Conservation (phyloP, 2,888 invertebrate species). For the Scrobipalpa costella region DNA sequence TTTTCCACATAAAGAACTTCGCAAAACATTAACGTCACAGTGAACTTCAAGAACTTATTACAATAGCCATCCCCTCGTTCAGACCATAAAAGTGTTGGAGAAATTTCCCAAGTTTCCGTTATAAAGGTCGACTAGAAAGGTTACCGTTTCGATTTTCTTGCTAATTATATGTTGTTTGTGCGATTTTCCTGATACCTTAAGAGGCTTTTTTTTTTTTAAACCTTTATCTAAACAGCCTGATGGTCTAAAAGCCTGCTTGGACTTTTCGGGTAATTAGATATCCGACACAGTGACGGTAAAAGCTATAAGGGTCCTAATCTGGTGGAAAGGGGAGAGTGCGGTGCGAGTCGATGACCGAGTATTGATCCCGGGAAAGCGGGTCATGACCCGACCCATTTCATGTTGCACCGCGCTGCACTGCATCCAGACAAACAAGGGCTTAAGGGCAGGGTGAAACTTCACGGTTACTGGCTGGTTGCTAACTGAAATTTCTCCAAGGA, state of each 20-base stretch:
- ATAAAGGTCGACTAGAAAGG: not conserved
- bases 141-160: not conserved
- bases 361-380: conserved; percentile 77
- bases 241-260: not conserved
- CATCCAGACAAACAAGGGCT: conserved; percentile 42
- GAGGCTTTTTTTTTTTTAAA: too few species aligned
- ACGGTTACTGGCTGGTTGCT: not conserved
- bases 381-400: conserved; percentile 76
- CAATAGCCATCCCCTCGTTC: not conserved
- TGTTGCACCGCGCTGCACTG: conserved; percentile 70
- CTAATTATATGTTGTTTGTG: not conserved
- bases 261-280: not conserved
- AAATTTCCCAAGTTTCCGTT: not conserved
- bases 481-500: not conserved
- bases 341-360: conserved; percentile 78
- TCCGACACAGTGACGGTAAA: not conserved
- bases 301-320: conserved; percentile 12
- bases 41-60: not conserved
- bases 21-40: not conserved
- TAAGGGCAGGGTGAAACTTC: conserved; percentile 7
- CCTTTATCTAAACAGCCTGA: not conserved
- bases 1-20: not conserved
- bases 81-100: conserved; percentile 5
- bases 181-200: not conserved
- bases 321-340: conserved; percentile 49